Conservation (phyloP, 64 coral and sea anemone species). For the Stylophora pistillata region DNA sequence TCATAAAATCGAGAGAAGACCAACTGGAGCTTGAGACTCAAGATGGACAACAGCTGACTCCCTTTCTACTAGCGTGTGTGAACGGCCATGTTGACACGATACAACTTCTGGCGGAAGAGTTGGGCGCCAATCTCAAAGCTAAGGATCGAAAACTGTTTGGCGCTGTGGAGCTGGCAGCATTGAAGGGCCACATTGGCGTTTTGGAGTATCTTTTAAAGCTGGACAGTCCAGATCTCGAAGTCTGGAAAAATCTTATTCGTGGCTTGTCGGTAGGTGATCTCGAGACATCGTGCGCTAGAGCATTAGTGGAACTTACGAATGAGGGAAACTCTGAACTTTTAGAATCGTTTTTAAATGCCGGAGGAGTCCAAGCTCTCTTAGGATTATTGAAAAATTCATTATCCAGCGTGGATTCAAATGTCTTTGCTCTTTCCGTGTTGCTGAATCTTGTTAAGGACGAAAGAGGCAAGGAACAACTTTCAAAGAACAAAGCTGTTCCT, state of each 20-base stretch:
- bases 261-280: conserved; percentile 56
- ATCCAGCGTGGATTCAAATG: conserved; percentile 69
- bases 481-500: conserved; percentile 37
- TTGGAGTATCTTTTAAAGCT: conserved; percentile 87
- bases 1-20: conserved; percentile 79
- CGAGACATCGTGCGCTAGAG: conserved; percentile 62
- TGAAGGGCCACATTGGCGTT: conserved; percentile 61
- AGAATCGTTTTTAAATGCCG: conserved; percentile 64
- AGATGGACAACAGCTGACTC: conserved; percentile 81
- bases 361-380: conserved; percentile 60
- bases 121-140: conserved; percentile 82
- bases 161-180: conserved; percentile 65
- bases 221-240: conserved; percentile 60
- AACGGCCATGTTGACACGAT: conserved; percentile 85
- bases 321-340: conserved; percentile 33
- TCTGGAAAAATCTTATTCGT: conserved; percentile 70
- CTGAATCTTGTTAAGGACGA: conserved; percentile 64
- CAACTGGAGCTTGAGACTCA: conserved; percentile 90
- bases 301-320: conserved; percentile 69
- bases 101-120: conserved; percentile 78
- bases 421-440: conserved; percentile 60
- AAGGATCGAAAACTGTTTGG: conserved; percentile 71
- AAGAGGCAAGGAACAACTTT: conserved; percentile 49
- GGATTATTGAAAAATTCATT: conserved; percentile 53
- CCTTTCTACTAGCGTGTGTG: conserved; percentile 81